A percentile compares a stretch with the other conserved stretches of the same genome.
phyloP scores from a whole-genome alignment of 2,113 vertebrate species.

The Paratilapia polleni region DNA sequence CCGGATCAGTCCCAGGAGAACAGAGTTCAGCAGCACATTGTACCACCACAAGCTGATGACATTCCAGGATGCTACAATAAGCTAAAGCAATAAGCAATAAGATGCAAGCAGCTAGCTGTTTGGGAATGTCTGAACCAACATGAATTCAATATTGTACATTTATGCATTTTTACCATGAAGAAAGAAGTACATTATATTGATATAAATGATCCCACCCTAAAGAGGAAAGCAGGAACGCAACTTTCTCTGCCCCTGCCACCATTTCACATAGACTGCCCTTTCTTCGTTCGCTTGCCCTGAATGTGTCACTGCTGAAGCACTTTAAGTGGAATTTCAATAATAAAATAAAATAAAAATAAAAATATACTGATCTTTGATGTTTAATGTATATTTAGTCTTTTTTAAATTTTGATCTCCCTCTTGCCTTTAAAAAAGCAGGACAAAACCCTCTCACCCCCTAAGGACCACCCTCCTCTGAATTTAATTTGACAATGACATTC shows the following conservation, averaged over 20 bases:
- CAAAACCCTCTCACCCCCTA: too few species aligned
- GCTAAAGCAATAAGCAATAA: too few species aligned
- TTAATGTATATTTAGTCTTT: background rate
- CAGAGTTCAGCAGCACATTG: background rate
- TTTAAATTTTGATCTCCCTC: background rate
- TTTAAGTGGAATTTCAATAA: background rate
- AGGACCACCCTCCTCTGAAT: too few species aligned
- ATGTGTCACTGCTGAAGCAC: background rate
- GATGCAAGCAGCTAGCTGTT: background rate
- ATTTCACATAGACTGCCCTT: background rate
- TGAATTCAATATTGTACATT: background rate
- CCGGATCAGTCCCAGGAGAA: background rate
- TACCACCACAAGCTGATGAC: background rate
- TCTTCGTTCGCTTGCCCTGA: background rate
- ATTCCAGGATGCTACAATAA: background rate
- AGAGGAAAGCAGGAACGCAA: background rate
- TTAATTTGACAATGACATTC: too few species aligned
- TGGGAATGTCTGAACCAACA: too few species aligned
- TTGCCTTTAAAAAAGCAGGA: background rate
- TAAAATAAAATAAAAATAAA: background rate
- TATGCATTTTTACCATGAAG: background rate
- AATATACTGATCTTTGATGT: rapidly evolving
- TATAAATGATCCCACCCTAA: background rate
- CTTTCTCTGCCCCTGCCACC: too few species aligned
- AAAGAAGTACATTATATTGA: background rate